A percentile compares a stretch with the other conserved stretches of the same genome.
phyloP scores from a whole-genome alignment of 1,140 invertebrate species.

The Leptinotarsa texana region DNA sequence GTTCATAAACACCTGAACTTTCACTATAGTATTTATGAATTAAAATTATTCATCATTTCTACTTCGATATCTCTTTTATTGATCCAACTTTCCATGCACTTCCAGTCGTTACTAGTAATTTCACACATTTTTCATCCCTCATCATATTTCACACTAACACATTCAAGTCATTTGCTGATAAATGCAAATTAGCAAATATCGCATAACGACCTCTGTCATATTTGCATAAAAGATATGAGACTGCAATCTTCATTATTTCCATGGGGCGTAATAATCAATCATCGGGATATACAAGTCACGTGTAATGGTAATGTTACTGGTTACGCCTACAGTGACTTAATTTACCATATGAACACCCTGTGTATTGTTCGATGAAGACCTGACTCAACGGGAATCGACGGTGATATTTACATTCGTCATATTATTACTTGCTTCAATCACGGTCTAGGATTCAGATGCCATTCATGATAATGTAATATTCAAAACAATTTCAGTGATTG shows the following conservation, averaged over 20 bases:
- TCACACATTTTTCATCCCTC: background rate
- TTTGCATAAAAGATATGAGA: conserved; percentile 26
- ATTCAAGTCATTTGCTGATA: conserved; percentile 35
- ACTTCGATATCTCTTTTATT: too few species aligned
- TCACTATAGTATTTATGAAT: too few species aligned
- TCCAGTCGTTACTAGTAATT: background rate
- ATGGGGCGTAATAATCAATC: conserved; percentile 38
- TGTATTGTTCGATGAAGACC: conserved; percentile 10
- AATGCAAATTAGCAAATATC: conserved; percentile 44
- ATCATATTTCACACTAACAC: background rate
- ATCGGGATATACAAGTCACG: conserved; percentile 33
- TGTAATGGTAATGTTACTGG: conserved; percentile 32
- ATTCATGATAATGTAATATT: background rate
- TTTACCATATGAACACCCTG: conserved; percentile 20
- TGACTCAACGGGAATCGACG: background rate
- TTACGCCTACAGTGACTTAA: conserved; percentile 34
- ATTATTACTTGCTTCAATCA: background rate
- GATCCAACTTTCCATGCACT: too few species aligned
- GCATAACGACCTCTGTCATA: conserved; percentile 18
- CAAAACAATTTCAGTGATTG: background rate
- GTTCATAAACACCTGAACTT: too few species aligned
- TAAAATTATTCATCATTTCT: too few species aligned
- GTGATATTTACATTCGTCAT: background rate
- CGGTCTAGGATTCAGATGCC: background rate
- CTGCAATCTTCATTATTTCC: conserved; percentile 39